phyloP scores from a whole-genome alignment of 1,140 invertebrate genomes.

The Drosophila pallidifrons region DNA sequence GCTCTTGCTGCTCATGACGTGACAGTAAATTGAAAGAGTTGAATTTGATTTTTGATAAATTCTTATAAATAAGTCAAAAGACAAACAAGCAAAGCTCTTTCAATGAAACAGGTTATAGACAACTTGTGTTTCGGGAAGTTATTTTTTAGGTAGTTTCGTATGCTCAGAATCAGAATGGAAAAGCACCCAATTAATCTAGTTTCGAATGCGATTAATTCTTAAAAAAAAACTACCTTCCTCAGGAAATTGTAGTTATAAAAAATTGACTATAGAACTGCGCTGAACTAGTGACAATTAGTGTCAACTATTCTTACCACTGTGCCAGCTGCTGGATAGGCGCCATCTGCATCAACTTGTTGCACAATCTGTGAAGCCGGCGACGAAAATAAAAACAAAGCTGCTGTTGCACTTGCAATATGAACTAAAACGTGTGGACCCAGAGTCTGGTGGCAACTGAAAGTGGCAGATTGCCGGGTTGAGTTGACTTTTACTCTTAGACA shows the following conservation, averaged over 20 bases:
- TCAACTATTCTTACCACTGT: conserved; percentile 34
- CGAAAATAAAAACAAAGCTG: conserved; percentile 6
- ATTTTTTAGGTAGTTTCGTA: no score
- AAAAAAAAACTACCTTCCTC: neutral
- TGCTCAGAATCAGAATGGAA: no score
- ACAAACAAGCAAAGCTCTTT: no score
- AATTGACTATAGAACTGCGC: neutral
- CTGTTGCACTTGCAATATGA: conserved; percentile 78
- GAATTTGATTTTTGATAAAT: no score
- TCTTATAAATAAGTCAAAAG: no score
- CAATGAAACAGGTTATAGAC: no score
- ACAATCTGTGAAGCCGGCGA: conserved; percentile 29
- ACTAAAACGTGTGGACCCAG: conserved; percentile 24
- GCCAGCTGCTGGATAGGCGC: conserved; percentile 34
- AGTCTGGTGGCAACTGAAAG: conserved; percentile 67
- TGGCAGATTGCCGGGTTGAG: conserved; percentile 45
- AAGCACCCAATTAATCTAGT: no score
- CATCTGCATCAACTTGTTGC: conserved; percentile 48
- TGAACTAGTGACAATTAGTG: neutral
- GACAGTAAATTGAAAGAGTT: no score
- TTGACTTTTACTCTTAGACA: conserved; percentile 68
- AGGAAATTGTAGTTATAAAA: neutral
- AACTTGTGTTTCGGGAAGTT: no score
- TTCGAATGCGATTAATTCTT: neutral
- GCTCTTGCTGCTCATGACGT: no score